These are phyloP conservation scores for Luperina nickerlii DNA, from an alignment of 2,888 invertebrate species.

Conservation along the genomic window DNA sequence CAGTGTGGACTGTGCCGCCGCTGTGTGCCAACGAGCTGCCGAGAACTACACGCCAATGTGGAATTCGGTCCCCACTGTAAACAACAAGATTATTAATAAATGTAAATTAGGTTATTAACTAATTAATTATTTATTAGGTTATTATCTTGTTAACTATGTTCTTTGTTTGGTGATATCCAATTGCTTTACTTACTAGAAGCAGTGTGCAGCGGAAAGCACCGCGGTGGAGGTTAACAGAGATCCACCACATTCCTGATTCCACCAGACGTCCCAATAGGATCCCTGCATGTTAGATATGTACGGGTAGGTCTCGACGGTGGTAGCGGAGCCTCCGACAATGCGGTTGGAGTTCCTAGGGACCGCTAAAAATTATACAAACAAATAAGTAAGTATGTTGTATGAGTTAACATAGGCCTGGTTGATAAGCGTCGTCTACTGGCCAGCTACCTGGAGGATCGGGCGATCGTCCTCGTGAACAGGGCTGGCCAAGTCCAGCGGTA, in stretches of 20 bases:
- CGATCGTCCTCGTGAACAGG: no score
- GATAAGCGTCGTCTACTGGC: no score
- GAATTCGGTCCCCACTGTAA: slow-evolving; percentile 11
- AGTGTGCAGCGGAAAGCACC: slow-evolving; percentile 78
- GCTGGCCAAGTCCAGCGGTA: no score
- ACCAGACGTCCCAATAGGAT: slow-evolving; percentile 62
- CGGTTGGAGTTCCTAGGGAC: slow-evolving; percentile 67
- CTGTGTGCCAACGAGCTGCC: slow-evolving; percentile 64
- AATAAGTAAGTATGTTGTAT: no score
- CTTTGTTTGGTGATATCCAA: background rate
- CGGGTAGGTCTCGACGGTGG: slow-evolving; percentile 73
- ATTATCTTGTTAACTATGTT: no score
- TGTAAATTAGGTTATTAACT: no score
- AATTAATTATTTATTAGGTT: no score
- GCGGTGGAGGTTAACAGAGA: slow-evolving; percentile 69
- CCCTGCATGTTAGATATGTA: slow-evolving; percentile 77
- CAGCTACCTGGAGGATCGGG: no score
- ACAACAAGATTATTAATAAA: background rate
- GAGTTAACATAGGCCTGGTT: no score
- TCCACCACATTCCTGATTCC: slow-evolving; percentile 75
- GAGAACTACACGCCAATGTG: slow-evolving; percentile 71
- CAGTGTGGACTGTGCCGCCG: slow-evolving; percentile 67
- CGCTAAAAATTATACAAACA: slow-evolving; percentile 61
- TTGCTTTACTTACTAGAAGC: slow-evolving; percentile 72
- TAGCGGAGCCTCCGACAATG: slow-evolving; percentile 75